A percentile compares a stretch with the other conserved stretches of the same genome.
phyloP scores from a whole-genome alignment of 2,888 invertebrate species.

The Amaurobius ferox region DNA sequence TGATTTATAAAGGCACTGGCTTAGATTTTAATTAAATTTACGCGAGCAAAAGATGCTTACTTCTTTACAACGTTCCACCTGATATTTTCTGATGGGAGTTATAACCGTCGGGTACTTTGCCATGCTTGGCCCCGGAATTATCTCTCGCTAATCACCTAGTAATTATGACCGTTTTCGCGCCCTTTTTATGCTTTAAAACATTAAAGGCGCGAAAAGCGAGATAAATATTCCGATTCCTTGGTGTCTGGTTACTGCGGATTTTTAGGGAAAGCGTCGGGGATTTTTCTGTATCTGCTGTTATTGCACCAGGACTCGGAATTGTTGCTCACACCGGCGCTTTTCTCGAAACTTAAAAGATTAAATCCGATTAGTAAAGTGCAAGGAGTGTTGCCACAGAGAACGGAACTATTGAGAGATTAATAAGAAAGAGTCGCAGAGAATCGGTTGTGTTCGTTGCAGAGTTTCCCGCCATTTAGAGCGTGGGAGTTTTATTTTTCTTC shows the following conservation, averaged over 20 bases:
- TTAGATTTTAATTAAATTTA: constrained; percentile 70
- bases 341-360: not conserved
- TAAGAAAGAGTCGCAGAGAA: no score
- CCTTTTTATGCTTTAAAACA: constrained; percentile 26
- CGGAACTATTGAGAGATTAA: no score
- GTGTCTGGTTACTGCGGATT: not conserved
- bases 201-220: constrained; percentile 22
- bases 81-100: constrained; percentile 40
- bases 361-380: not conserved
- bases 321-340: not conserved
- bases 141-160: constrained; percentile 57
- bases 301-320: not conserved
- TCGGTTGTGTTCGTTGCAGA: no score
- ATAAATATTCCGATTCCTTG: constrained; percentile 19
- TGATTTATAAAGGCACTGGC: constrained; percentile 67
- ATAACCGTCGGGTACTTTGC: not conserved
- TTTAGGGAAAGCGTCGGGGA: not conserved
- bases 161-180: constrained; percentile 54
- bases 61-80: constrained; percentile 2
- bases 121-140: constrained; percentile 32
- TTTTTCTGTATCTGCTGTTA: not conserved
- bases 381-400: no score
- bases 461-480: no score
- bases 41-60: constrained; percentile 33
- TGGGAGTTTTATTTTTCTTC: no score